A percentile compares a stretch with the other conserved stretches of the same genome.
Conservation (phyloP, 2,888 invertebrate species). For the Drosophila recens region DNA sequence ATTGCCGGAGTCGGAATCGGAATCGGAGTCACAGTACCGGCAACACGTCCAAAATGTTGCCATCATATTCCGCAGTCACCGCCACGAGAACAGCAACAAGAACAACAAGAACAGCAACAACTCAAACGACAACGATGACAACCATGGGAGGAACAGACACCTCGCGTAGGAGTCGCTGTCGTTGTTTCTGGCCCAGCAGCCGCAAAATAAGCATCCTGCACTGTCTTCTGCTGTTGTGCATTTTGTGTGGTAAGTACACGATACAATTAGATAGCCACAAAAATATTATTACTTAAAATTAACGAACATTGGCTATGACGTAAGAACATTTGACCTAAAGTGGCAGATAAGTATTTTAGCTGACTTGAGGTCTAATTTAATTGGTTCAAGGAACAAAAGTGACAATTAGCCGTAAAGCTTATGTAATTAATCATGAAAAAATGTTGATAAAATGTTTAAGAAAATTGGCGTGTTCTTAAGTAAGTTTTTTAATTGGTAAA, state of each 20-base stretch:
- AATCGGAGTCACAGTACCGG: constrained; percentile 5
- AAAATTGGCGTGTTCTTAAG: too few species aligned
- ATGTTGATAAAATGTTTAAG: too few species aligned
- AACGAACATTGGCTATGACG: too few species aligned
- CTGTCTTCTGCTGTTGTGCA: constrained; percentile 54
- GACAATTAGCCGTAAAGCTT: too few species aligned
- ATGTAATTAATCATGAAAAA: too few species aligned
- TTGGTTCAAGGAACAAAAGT: too few species aligned
- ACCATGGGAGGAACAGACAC: neutral
- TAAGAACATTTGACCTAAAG: too few species aligned
- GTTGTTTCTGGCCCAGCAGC: constrained; percentile 35
- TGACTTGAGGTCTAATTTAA: too few species aligned
- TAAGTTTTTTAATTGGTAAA: too few species aligned
- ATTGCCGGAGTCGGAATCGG: constrained; percentile 14
- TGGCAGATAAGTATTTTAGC: too few species aligned
- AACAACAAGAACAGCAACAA: constrained; percentile 6
- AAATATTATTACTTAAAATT: too few species aligned
- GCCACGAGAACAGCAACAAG: constrained; percentile 32
- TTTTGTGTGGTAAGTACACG: constrained; percentile 69
- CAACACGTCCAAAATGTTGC: constrained; percentile 63
- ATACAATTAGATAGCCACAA: neutral
- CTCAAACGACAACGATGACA: neutral
- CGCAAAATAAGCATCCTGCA: constrained; percentile 45
- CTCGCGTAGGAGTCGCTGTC: constrained; percentile 56
- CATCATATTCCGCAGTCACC: constrained; percentile 50